Evolutionary conservation across 1,140 invertebrate species (phyloP), one percentile per base, ranked within the genome.

Genomic region (Antheraea mylitta): DNA sequence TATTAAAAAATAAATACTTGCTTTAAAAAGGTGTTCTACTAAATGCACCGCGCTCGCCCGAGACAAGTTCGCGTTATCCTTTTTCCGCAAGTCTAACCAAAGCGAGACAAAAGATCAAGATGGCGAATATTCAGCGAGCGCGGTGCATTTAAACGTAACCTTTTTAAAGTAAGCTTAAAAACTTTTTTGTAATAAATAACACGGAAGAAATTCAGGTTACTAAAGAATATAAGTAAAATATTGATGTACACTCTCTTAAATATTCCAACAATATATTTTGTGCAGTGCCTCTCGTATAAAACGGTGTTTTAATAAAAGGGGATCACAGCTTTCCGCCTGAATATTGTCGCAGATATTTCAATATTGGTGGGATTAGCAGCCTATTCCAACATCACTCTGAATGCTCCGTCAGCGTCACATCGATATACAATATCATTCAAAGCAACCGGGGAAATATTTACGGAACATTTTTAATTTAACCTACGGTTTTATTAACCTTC

Each of bases 331-430:
- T 80, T 74, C 77, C 79, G 78, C 70, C 74, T 77, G 83, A 86
- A 89, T 88, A 89, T 89, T 88, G 86, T 89, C 86, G 82, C 83
- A 80, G 85, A 90, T 89, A 88, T 89, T 89, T 90, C 86, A 89
- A 90, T 90, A 90, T 90, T 87, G 88, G 88, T 86, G 73, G 86
- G 85, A 90, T 90, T 90, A 90, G 82, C 84, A 82, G 82, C 85
- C 88, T 89, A 86, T 90, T 89, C 87, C 85, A 90, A 89, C 86
- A 90, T 83, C 80, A 80, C 77, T 79, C 80, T 86, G 83, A 88
- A 90, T 87, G 79, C 80, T 77, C 72, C 73, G 69, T 74, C 78
- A 69, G 67, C 76, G 80, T 79, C 82, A 88, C 85, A 87, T 85
- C 82, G 83, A 78, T 83, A 85, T 88, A 90, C 88, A 89, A 87